Evolutionary conservation across 1,140 invertebrate species (phyloP), one percentile per base, ranked within the genome.

Genomic region (Drosophila serrata): DNA sequence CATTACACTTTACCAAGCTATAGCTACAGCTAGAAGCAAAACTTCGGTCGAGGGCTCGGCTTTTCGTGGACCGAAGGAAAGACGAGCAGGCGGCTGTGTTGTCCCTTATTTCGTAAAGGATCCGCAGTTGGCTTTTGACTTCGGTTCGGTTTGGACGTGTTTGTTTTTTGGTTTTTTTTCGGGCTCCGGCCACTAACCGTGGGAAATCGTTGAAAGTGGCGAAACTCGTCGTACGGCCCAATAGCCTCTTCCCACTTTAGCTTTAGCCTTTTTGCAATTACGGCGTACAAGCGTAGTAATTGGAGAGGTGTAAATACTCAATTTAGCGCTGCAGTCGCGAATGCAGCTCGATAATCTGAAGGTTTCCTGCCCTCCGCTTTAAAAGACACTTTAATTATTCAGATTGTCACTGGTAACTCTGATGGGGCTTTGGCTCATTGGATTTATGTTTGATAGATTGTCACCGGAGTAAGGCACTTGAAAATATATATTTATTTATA

Each of bases 101-200:
- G 63, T 80, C 63, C 60, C 35, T 60, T 63, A 64, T n/a, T 40
- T 59, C 55, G 75, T 45, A 63, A 45, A 76, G 62, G 82, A 80
- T 76, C 82, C 82, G 61, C 80, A 87, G 84, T 87, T 88, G 84
- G 72, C 77, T 80, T 87, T 87, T 79, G 85, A 75, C 85, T 87
- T 69, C 82, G 48, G 84, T 59, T 67, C 81, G 84, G 64, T 67
- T 65, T 53, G 80, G 85, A 84, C 85, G 82, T 75, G 57, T 77
- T 55, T 55, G 13, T 2, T 55, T 55, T 55, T 55, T 55, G 33
- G 11, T 39, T 73, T 45, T n/a, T 69, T 48, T 45, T 39, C 58
- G 12, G 45, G 69, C 43, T 53, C 49, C 55, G 65, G 45, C 42
- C 51, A 27, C 57, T 56, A 43, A 31, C 60, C 49, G 45, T 64